Evolutionary conservation across 2,888 invertebrate species (phyloP), one percentile per base, ranked within the genome.

Genomic region (Dendrolimus houi): DNA sequence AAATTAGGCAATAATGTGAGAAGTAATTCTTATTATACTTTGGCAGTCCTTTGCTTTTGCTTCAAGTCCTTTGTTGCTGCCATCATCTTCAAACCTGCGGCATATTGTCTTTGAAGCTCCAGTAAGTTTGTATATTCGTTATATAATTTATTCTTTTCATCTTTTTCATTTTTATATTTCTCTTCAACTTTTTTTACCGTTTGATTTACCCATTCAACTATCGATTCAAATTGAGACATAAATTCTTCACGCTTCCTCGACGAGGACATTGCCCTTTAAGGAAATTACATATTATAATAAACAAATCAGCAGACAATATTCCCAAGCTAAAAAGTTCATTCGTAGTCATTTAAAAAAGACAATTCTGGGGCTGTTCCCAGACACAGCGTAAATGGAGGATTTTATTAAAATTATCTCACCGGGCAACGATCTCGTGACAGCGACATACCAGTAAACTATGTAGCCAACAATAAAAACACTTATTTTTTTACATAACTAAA

Each of bases 121-220:
- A 91, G 77, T 9, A 91, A 72, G 9, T 85, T 74, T 1, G 83
- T 83, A 64, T 85, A 83, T 64, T 91, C 90, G 1, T 69, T 71
- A 65, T 87, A 79, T 2, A 91, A 72, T 8, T 69, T 66, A 13
- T 79, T 69, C 61, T 89, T 87, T 52, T 75, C 79, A 56, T 83
- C 83, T 60, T 85, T 87, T 63, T 89, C 89, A 1, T 68, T 72
- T 60, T 73, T 78, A 61, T 84, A 92, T 71, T 93, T 93, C 55
- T 85, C 85, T 56, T 91, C 91, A 58, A 96, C 95, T 87, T 96
- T 97, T 52, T 91, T 88, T 70, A 96, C 95, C 52, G 96, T 97
- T 73, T 95, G 95, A 74, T 95, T 95, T n/a, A 98, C 95, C 70
- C 97, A 96, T 42, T 96, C 96, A 2, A 97, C 95, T 73, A 98